These are phyloP conservation scores for Cyprinodon diabolis DNA, from an alignment of 2,797 vertebrate genomes.

Conservation along the genomic window DNA sequence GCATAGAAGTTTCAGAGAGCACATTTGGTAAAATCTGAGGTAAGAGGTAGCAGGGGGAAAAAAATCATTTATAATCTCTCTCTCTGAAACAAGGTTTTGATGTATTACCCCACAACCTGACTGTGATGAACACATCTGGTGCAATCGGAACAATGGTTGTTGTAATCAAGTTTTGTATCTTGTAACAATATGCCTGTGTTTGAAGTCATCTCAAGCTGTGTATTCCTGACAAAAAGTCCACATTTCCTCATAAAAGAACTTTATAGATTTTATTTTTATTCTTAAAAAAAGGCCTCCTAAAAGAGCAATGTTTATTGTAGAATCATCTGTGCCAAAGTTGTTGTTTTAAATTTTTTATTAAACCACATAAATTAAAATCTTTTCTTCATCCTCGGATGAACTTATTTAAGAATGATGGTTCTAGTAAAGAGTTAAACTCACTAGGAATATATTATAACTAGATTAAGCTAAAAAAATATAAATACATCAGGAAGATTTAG, in stretches of 20 bases:
- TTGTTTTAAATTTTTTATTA: not conserved
- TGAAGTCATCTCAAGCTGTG: constrained; percentile 13
- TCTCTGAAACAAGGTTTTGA: constrained; percentile 53
- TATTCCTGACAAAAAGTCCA: not conserved
- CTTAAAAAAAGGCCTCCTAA: not conserved
- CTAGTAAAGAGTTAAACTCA: not conserved
- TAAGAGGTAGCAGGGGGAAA: constrained; percentile 40
- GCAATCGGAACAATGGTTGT: constrained; percentile 37
- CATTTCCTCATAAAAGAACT: not conserved
- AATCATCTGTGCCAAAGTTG: not conserved
- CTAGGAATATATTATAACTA: no score
- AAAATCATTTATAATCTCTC: constrained; percentile 45
- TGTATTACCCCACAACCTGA: constrained; percentile 47
- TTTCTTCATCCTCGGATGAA: not conserved
- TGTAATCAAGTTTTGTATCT: constrained; percentile 42
- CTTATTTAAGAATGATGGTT: not conserved
- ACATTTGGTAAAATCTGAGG: constrained; percentile 30
- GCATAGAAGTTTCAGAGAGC: constrained; percentile 29
- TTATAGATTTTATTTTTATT: not conserved
- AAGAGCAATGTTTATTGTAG: not conserved
- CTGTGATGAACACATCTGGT: constrained; percentile 60
- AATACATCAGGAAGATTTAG: not conserved
- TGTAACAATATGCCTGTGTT: constrained; percentile 34
- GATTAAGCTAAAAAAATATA: no score
- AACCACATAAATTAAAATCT: not conserved